Evolutionary conservation across 35 echinoderm and acorn worm genomes (phyloP).

Genomic region (Amphiura filiformis): DNA sequence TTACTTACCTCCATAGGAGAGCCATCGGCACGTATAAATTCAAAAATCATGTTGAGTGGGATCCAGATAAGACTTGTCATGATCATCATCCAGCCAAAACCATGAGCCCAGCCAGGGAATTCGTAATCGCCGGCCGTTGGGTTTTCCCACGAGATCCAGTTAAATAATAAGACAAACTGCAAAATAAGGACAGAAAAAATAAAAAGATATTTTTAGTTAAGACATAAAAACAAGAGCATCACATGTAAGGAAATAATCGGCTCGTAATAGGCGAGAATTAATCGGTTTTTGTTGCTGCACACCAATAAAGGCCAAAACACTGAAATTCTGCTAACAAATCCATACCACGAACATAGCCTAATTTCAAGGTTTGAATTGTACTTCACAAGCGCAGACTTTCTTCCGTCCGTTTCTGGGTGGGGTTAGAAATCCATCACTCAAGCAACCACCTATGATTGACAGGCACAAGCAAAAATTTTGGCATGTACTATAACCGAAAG

Average conservation of each 20-base stretch:
- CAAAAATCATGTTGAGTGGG: conserved; percentile 51
- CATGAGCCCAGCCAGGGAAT: conserved; percentile 68
- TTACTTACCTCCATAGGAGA: conserved; percentile 64
- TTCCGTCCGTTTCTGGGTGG: too few relatives aligned
- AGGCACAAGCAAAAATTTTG: too few relatives aligned
- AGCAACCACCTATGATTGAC: too few relatives aligned
- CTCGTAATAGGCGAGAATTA: too few relatives aligned
- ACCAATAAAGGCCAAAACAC: too few relatives aligned
- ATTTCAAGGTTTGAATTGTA: too few relatives aligned
- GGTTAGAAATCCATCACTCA: too few relatives aligned
- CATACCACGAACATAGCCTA: too few relatives aligned
- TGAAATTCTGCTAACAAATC: too few relatives aligned
- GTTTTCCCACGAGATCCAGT: conserved; percentile 68
- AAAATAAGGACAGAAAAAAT: not conserved
- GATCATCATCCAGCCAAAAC: conserved; percentile 77
- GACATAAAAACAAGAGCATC: not conserved
- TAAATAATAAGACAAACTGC: conserved; percentile 95
- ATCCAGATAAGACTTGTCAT: conserved; percentile 61
- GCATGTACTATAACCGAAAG: too few relatives aligned
- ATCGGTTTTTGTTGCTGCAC: too few relatives aligned
- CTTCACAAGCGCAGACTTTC: too few relatives aligned
- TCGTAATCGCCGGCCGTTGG: conserved; percentile 69
- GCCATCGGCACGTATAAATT: conserved; percentile 46
- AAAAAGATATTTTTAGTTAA: not conserved
- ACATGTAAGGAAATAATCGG: not conserved